Conservation (phyloP, 2,797 vertebrate species). For the Onychomys leucogaster region DNA sequence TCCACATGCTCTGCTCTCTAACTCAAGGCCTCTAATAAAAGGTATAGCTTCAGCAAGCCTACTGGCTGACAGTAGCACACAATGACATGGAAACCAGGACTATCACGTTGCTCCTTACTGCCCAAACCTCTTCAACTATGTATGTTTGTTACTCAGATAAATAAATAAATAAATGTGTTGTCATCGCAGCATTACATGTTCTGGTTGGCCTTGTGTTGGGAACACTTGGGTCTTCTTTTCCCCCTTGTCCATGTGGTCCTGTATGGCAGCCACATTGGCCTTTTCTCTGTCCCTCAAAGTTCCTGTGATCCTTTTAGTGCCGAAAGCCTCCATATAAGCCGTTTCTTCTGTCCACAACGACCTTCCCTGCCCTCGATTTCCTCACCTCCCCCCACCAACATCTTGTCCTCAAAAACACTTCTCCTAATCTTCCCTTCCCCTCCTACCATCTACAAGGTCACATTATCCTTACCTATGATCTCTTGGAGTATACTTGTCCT, state of each 20-base stretch:
- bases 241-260: neutral
- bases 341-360: neutral
- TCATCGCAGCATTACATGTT: neutral
- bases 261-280: neutral
- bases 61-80: neutral
- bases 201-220: neutral
- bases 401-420: neutral
- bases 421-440: neutral
- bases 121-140: neutral
- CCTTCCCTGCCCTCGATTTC: neutral
- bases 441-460: neutral
- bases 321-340: neutral
- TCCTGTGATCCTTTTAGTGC: neutral
- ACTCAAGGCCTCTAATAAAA: too few species aligned
- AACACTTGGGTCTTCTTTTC: neutral
- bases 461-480: neutral
- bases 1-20: neutral
- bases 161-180: neutral
- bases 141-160: neutral
- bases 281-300: neutral
- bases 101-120: neutral
- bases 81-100: neutral
- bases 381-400: neutral
- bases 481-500: neutral
- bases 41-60: neutral